Evolutionary conservation across 92 coral and sea anemone species (phyloP).

Genomic region (Paragorgia papillata): DNA sequence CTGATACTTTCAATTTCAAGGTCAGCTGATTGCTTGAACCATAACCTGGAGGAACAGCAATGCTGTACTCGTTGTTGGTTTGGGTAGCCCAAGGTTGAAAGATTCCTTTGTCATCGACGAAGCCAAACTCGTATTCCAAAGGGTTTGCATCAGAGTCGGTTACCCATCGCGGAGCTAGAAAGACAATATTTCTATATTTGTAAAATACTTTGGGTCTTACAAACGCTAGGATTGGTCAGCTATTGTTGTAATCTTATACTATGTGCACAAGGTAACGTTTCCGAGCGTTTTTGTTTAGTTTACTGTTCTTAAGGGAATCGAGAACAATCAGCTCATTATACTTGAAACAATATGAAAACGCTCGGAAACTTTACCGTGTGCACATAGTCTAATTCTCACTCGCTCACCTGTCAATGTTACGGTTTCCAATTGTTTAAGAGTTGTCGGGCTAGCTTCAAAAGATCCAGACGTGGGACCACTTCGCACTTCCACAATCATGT

Average conservation of each 20-base stretch:
- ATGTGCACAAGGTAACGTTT: no score
- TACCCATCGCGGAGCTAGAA: conserved; percentile 51
- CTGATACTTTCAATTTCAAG: conserved; percentile 41
- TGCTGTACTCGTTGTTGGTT: conserved; percentile 16
- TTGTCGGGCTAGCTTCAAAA: conserved; percentile 20
- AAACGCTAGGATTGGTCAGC: no score
- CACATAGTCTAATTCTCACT: no score
- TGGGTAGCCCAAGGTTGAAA: conserved; percentile 41
- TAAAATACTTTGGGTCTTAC: no score
- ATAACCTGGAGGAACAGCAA: conserved; percentile 37
- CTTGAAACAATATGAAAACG: no score
- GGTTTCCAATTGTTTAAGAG: conserved; percentile 15
- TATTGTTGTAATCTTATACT: no score
- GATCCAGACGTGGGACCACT: conserved; percentile 57
- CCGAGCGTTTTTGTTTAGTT: no score
- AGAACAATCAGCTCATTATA: no score
- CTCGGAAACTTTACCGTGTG: no score
- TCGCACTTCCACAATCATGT: conserved; percentile 46
- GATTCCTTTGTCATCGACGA: conserved; percentile 30
- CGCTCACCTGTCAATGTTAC: conserved; percentile 21
- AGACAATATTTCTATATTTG: background rate
- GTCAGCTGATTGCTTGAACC: conserved; percentile 33
- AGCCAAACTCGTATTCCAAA: conserved; percentile 45
- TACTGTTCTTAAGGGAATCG: no score
- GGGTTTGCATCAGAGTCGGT: conserved; percentile 52